phyloP scores from a whole-genome alignment of 2,797 vertebrate species.

The Poecilia wingei region DNA sequence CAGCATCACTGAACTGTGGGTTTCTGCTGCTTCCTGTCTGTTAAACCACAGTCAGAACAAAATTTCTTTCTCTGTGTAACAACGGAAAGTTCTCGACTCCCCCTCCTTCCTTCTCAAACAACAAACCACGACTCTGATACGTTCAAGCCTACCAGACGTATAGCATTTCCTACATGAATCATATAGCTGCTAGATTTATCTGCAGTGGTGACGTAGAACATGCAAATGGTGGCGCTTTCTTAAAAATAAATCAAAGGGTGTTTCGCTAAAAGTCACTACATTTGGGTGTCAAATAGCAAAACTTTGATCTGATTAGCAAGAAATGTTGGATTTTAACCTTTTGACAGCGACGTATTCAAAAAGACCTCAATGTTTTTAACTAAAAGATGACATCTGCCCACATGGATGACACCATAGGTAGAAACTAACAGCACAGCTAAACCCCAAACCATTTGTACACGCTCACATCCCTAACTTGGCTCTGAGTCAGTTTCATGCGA shows the following conservation, averaged over 20 bases:
- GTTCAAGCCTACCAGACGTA: slow-evolving; percentile 35
- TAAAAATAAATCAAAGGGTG: background rate
- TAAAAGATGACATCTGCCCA: slow-evolving; percentile 57
- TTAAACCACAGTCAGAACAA: slow-evolving; percentile 85
- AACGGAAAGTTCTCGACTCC: slow-evolving; percentile 81
- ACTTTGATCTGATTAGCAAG: background rate
- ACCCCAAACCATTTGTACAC: slow-evolving; percentile 31
- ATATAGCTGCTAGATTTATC: slow-evolving; percentile 21
- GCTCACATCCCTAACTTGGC: slow-evolving; percentile 31
- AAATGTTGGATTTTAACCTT: slow-evolving; percentile 3
- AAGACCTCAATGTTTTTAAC: slow-evolving; percentile 48
- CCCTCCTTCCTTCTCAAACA: slow-evolving; percentile 72
- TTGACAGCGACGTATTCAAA: slow-evolving; percentile 28
- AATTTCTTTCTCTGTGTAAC: slow-evolving; percentile 77
- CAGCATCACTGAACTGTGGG: slow-evolving; percentile 79
- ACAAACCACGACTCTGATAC: slow-evolving; percentile 38
- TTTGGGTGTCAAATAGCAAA: background rate
- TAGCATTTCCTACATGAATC: slow-evolving; percentile 35
- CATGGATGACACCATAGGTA: slow-evolving; percentile 57
- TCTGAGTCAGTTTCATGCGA: slow-evolving; percentile 55
- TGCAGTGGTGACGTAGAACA: slow-evolving; percentile 4
- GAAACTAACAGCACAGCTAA: slow-evolving; percentile 54
- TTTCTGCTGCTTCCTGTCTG: slow-evolving; percentile 87
- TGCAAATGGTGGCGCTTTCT: background rate
- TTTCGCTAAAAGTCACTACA: background rate